Evolutionary conservation across 2,888 invertebrate genomes (phyloP).

Genomic region (Heteromurus nitidus): DNA sequence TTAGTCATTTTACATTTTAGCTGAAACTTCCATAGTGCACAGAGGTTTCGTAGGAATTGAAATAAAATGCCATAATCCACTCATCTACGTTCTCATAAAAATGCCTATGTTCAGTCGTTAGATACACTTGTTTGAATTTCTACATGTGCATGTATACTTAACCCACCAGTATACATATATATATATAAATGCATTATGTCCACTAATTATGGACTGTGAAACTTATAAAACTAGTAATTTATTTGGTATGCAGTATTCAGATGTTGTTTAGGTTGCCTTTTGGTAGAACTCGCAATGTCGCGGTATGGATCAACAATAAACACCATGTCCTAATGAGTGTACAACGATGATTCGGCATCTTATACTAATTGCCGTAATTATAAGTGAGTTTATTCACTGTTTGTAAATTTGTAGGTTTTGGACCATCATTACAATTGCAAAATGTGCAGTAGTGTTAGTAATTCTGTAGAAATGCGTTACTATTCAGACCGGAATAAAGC

Average conservation of each 20-base stretch:
- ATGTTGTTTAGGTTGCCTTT: background rate
- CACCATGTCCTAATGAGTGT: slow-evolving; percentile 37
- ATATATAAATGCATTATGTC: too few species aligned
- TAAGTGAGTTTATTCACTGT: slow-evolving; percentile 48
- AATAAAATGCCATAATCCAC: too few species aligned
- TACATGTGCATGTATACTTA: too few species aligned
- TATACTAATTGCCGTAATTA: slow-evolving; percentile 60
- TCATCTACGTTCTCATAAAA: too few species aligned
- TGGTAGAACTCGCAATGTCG: slow-evolving; percentile 8
- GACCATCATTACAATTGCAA: background rate
- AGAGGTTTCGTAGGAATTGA: too few species aligned
- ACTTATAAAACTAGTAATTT: slow-evolving; percentile 29
- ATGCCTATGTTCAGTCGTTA: too few species aligned
- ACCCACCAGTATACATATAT: too few species aligned
- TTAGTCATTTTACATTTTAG: too few species aligned
- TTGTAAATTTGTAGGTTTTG: slow-evolving; percentile 29
- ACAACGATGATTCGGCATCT: slow-evolving; percentile 54
- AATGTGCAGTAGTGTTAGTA: background rate
- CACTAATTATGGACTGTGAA: slow-evolving; percentile 33
- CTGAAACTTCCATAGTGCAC: too few species aligned
- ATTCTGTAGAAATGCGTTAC: slow-evolving; percentile 2
- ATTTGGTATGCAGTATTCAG: slow-evolving; percentile 44
- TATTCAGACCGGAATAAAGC: background rate
- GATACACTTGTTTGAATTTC: too few species aligned
- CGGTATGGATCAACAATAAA: slow-evolving; percentile 33